phyloP scores from a whole-genome alignment of 2,113 vertebrate genomes.

The Cebidichthys violaceus region DNA sequence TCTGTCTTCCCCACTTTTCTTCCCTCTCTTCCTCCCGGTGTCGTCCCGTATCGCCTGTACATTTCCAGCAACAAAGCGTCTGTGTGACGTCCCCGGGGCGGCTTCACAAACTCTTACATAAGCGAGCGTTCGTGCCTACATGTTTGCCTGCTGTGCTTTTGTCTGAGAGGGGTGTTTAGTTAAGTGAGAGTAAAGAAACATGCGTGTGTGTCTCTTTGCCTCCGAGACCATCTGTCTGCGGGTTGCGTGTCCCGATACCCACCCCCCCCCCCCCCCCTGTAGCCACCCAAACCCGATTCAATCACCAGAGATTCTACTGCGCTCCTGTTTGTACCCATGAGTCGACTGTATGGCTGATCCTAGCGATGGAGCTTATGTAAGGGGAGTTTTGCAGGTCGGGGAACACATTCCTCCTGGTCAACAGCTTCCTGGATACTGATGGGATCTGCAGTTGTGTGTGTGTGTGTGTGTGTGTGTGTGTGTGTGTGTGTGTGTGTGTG shows the following conservation, averaged over 20 bases:
- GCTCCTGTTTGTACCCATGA: constrained; percentile 41
- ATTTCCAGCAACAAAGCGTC: constrained; percentile 42
- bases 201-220: constrained; percentile 21
- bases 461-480: constrained; percentile 24
- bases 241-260: constrained; percentile 28
- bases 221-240: constrained; percentile 45
- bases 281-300: constrained; percentile 2
- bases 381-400: constrained; percentile 56
- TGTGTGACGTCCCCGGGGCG: constrained; percentile 48
- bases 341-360: constrained; percentile 29
- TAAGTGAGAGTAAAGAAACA: constrained; percentile 27
- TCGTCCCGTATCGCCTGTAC: constrained; percentile 31
- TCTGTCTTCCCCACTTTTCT: constrained; percentile 31
- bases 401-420: constrained; percentile 65
- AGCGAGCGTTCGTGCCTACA: constrained; percentile 9
- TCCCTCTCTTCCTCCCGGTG: constrained; percentile 17
- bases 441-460: constrained; percentile 65
- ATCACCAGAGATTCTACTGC: constrained; percentile 27
- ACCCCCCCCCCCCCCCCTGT: neutral
- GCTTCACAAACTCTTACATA: constrained; percentile 68
- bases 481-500: constrained; percentile 2
- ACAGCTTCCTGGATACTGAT: constrained; percentile 74
- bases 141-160: constrained; percentile 36
- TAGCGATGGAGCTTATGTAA: constrained; percentile 68
- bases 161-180: constrained; percentile 17